Base-by-base conservation (phyloP, 2,797 vertebrate genomes). In the Morelia viridis region DNA sequence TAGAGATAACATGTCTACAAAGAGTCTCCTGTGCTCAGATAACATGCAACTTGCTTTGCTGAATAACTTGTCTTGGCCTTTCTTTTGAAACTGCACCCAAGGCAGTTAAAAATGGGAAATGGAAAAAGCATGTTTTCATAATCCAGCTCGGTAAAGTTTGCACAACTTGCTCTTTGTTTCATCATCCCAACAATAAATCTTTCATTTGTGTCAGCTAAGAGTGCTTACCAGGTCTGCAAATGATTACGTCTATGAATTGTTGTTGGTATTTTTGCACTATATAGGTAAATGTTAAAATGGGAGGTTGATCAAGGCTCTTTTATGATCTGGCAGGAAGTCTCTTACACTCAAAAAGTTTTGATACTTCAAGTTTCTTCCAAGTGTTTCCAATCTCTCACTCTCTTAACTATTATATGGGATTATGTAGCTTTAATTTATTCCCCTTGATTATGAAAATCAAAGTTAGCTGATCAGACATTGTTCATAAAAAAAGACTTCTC, bases 141-240 rank as follows among this genome's bases (percentile, higher is more conserved):
- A 97, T 95, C 95, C 95, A 94, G 93, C 94, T 96, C 95, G 92
- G 95, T 96, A 96, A 97, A 96, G 96, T 97, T 97, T 97, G 97
- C 97, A 97, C 97, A 97, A 97, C 97, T 90, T 97, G 97, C 95
- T 97, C 97, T 97, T 97, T 98, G 97, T 97, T 97, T 97, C 96
- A 96, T 95, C 93, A 93, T 96, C 96, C 94, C 95, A 97, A 97
- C 97, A 96, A 96, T 98, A 97, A 98, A 97, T 98, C 97, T 97
- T 97, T 97, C 95, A 95, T 95, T 93, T 58, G 94, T 97, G 97
- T 97, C 96, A 96, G 93, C 96, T 95, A 93, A 96, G 91, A 96
- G 96, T 96, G 96, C 97, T 96, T 96, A 94, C 85, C 87, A 89
- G 95, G 97, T 97, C 98, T 98, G 97, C 95, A 97, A 98, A 96